Percentiles rank a stretch among this genome's conserved stretches.
phyloP scores from a whole-genome alignment of 2,888 invertebrate genomes.

The Neoaliturus tenellus region DNA sequence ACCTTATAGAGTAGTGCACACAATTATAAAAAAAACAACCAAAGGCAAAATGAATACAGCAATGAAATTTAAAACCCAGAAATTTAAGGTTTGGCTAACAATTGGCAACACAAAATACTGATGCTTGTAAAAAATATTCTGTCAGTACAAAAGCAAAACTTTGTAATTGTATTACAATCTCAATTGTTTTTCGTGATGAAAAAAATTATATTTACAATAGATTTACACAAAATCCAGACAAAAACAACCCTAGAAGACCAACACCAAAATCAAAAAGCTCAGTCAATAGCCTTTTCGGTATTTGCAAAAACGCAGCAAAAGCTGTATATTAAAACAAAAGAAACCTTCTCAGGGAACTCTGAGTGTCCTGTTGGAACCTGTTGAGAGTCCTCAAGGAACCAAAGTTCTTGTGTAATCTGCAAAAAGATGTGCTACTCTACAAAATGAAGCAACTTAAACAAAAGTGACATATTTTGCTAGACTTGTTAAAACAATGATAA shows the following conservation, averaged over 20 bases:
- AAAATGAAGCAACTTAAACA: background rate
- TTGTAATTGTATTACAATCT: too few species aligned
- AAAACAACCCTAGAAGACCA: background rate
- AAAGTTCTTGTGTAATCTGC: constrained; percentile 50
- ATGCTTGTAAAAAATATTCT: too few species aligned
- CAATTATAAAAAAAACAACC: too few species aligned
- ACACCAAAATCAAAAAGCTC: constrained; percentile 41
- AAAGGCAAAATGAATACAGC: too few species aligned
- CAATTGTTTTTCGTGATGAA: too few species aligned
- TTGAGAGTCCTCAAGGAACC: constrained; percentile 34
- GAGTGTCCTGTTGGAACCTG: constrained; percentile 37
- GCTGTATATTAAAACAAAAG: constrained; percentile 21
- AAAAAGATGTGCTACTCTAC: background rate
- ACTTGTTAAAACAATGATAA: too few species aligned
- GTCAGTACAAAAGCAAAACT: too few species aligned
- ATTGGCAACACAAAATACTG: too few species aligned
- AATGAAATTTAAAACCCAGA: too few species aligned
- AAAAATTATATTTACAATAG: background rate
- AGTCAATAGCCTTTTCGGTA: background rate
- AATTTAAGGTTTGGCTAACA: too few species aligned
- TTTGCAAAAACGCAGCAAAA: constrained; percentile 31
- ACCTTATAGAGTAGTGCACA: too few species aligned
- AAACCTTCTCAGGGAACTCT: constrained; percentile 53
- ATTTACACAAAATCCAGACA: background rate
- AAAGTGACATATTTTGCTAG: too few species aligned